Evolutionary conservation across 2,113 vertebrate species (phyloP), one percentile per base, ranked within the genome.

Genomic region (Genyomyrus donnyi): DNA sequence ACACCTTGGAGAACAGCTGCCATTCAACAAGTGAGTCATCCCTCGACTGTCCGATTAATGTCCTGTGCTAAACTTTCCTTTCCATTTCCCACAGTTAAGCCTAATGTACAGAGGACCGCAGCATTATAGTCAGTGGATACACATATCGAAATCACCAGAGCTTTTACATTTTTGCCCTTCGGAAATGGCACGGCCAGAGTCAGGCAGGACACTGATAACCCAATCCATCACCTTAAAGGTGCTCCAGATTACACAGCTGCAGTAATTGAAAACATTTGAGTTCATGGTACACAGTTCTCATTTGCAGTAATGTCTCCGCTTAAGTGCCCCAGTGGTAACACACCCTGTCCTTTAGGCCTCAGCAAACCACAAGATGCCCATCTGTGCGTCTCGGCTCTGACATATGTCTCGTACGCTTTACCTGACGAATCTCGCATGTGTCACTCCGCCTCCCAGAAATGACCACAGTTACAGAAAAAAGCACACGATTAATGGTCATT

Each of bases 191-290:
- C 1, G 6, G 49, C 27, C 49, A 50, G 49, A 50, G 85, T 11
- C 3, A 49, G 48, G 50, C 48, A 87, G 84, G 24, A 48, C 24
- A 87, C 27, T 10, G 85, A 87, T 35, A 53, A n/a, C 48, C 85
- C 50, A 50, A 87, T 87, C 17, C 50, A 53, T 87, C 85, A 87
- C 31, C 85, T 48, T 53, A 53, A 87, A 87, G 31, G 50, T 87
- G 85, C 48, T n/a, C 50, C n/a, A 53, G 49, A 35, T 35, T 53
- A 53, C 50, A 27, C 13, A 87, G 85, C 50, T 53, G 85, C 27
- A 31, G 85, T 87, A 87, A 87, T 87, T 87, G 85, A 87, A 87
- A 87, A 56, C 48, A 87, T 87, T 87, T 87, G 13, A 39, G 85
- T 53, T 87, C 27, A 87, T 87, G 85, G 50, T 19, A 35, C 85